Evolutionary conservation across 2,888 invertebrate genomes (phyloP).

Genomic region (Clivina fossor): DNA sequence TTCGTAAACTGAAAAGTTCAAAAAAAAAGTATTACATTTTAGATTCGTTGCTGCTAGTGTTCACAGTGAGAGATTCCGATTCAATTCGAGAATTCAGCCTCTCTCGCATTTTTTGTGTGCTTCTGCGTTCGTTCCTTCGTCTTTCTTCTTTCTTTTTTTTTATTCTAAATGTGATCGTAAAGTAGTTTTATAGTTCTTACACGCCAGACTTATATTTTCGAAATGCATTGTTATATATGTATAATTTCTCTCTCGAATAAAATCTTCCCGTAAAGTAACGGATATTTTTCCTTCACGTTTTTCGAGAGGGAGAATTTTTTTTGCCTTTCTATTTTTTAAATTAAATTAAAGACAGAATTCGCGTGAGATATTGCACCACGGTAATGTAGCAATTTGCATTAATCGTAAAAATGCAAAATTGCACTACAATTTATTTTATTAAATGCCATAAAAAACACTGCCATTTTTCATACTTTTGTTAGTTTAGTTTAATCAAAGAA

Average conservation of each 20-base stretch:
- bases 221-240: slow-evolving; percentile 30
- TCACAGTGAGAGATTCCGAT: slow-evolving; percentile 21
- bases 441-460: no score
- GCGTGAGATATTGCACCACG: no score
- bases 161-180: slow-evolving; percentile 27
- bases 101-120: slow-evolving; percentile 4
- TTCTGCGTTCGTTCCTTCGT: neutral
- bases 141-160: slow-evolving; percentile 6
- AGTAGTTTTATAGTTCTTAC: slow-evolving; percentile 32
- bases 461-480: no score
- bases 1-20: no score
- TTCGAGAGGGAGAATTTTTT: neutral
- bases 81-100: slow-evolving; percentile 21
- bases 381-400: no score
- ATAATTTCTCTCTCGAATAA: slow-evolving; percentile 27
- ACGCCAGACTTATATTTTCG: slow-evolving; percentile 27
- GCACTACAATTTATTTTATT: no score
- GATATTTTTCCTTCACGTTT: no score
- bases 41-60: no score
- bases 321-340: slow-evolving; percentile 13
- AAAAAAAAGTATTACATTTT: no score
- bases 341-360: neutral
- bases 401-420: no score
- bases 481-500: no score
- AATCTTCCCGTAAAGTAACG: no score